Evolutionary conservation across 2,888 invertebrate genomes (phyloP), one percentile per base, ranked within the genome.

Genomic region (Cepaea hortensis): DNA sequence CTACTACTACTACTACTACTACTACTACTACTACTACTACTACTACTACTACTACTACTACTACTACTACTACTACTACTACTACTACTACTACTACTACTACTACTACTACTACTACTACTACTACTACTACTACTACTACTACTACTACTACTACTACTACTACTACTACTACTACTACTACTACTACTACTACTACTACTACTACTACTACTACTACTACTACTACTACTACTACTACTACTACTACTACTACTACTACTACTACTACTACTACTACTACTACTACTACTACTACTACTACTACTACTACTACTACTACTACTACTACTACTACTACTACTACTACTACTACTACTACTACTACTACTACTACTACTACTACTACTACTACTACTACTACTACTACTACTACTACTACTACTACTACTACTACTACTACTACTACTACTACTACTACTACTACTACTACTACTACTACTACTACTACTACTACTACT

Each of bases 301-400:
- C 81, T 9, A 81, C 65, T 81, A 81, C 81, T 81, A 81, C 81
- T 81, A 62, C 72, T 72, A 72, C 72, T 72, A 72, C 72, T 72
- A 81, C 81, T 68, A 81, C 81, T 81, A 81, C 81, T 68, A 81
- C 81, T 81, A 81, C 81, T 81, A 81, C 81, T 81, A 68, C 68
- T 81, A 68, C 81, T 81, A 81, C 68, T 81, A 81, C 81, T 81
- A 81, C 81, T 68, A 81, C 81, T 81, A 81, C 81, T 35, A 81
- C 81, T 68, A 81, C 81, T 68, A 81, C 81, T 81, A 81, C 81
- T 81, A 81, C 81, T 81, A 81, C 81, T 81, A 81, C 81, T 81
- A 81, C 81, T 68, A 81, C 81, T 68, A 68, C 68, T 81, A 68
- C 81, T 68, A 81, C 68, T 81, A 81, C 81, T 68, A 81, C 81